These are phyloP conservation scores for Acanthosepion pharaonis DNA, from an alignment of 2,888 invertebrate genomes.

Conservation along the genomic window DNA sequence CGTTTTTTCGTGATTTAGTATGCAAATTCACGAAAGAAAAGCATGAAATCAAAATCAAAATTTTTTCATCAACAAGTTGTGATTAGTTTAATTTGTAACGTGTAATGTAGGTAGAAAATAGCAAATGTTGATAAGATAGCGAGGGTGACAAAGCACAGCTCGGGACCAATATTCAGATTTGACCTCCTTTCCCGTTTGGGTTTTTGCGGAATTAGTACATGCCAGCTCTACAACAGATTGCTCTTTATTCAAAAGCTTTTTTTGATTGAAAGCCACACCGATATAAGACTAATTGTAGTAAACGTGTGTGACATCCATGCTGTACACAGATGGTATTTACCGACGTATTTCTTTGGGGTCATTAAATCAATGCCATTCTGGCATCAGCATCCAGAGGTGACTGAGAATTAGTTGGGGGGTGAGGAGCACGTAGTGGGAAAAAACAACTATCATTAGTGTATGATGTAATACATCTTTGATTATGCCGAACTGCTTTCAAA, in stretches of 20 bases:
- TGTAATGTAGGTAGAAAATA: no score
- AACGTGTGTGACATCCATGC: neutral
- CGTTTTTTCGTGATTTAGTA: no score
- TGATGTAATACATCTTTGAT: neutral
- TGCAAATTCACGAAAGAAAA: no score
- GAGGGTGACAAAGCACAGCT: no score
- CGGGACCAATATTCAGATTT: no score
- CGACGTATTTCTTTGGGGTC: neutral
- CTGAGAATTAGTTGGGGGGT: neutral
- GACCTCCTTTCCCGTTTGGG: no score
- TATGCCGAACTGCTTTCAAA: neutral
- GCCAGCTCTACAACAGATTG: neutral
- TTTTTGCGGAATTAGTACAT: no score
- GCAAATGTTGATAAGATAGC: no score
- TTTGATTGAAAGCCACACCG: neutral
- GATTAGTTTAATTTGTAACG: no score
- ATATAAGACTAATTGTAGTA: neutral
- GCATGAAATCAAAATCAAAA: no score
- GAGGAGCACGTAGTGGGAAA: neutral
- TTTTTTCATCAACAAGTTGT: no score
- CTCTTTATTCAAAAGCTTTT: neutral
- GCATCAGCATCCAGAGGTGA: neutral
- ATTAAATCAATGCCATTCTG: conserved; percentile 22
- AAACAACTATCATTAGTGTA: neutral
- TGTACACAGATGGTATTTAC: neutral